A percentile compares a stretch with the other conserved stretches of the same genome.
Conservation (phyloP, 2,888 invertebrate genomes). For the Germaria angustata region DNA sequence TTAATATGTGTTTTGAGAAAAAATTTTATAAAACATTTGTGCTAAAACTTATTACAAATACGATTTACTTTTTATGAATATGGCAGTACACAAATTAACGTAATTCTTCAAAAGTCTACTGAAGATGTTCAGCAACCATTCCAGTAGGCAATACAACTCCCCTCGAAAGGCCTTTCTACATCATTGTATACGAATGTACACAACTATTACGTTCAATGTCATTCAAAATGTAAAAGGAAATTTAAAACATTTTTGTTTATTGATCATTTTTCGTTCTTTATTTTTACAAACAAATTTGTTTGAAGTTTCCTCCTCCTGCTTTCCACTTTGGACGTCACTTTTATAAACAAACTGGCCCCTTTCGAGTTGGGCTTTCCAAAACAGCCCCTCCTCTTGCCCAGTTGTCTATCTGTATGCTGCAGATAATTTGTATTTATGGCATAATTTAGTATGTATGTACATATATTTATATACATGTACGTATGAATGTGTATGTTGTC, state of each 20-base stretch:
- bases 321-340: constrained; percentile 32
- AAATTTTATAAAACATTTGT: too few species aligned
- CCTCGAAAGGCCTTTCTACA: too few species aligned
- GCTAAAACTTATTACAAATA: too few species aligned
- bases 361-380: background rate
- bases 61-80: too few species aligned
- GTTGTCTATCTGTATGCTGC: background rate
- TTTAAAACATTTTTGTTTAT: constrained; percentile 16
- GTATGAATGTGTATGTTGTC: background rate
- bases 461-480: background rate
- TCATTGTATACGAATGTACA: too few species aligned
- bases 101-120: too few species aligned
- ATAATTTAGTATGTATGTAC: too few species aligned
- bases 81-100: too few species aligned
- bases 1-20: too few species aligned
- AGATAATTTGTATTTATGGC: background rate
- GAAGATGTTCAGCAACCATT: too few species aligned
- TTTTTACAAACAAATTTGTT: constrained; percentile 35
- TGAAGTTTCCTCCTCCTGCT: constrained; percentile 42
- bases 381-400: background rate
- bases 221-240: constrained; percentile 56
- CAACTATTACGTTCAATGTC: constrained; percentile 55
- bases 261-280: constrained; percentile 7
- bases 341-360: background rate
- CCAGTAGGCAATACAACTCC: too few species aligned